Conservation (phyloP, 53 echinoderm and acorn worm genomes). For the Hippasteria phrygiana region DNA sequence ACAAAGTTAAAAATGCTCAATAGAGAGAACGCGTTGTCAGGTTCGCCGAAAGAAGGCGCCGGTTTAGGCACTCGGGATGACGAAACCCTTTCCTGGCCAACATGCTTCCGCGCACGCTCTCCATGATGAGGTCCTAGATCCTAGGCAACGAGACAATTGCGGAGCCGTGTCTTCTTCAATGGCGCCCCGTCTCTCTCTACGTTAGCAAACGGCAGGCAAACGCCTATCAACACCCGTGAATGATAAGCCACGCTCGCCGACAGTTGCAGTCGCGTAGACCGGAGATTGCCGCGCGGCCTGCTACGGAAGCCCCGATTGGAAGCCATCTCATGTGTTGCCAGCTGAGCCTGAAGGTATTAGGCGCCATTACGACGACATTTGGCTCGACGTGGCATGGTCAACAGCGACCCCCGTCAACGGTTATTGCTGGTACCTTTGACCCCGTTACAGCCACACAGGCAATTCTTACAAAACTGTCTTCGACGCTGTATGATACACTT, state of each 20-base stretch:
- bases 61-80: not conserved
- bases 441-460: not conserved
- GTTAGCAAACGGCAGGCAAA: slow-evolving; percentile 31
- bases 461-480: not conserved
- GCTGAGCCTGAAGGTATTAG: not conserved
- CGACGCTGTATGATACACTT: not conserved
- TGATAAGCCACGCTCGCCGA: slow-evolving; percentile 39
- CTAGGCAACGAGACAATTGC: slow-evolving; percentile 18
- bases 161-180: not conserved
- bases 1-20: not conserved
- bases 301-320: not conserved
- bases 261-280: not conserved
- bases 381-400: not conserved
- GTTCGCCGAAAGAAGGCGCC: not conserved
- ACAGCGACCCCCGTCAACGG: not conserved
- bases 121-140: not conserved
- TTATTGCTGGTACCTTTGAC: not conserved
- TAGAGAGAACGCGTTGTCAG: not conserved
- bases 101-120: not conserved
- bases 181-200: slow-evolving; percentile 39
- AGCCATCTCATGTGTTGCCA: not conserved
- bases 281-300: not conserved
- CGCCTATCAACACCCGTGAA: slow-evolving; percentile 43
- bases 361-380: not conserved
- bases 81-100: not conserved